These are phyloP conservation scores for Epizoanthus scotinus DNA, from an alignment of 92 coral and sea anemone species.

Conservation along the genomic window DNA sequence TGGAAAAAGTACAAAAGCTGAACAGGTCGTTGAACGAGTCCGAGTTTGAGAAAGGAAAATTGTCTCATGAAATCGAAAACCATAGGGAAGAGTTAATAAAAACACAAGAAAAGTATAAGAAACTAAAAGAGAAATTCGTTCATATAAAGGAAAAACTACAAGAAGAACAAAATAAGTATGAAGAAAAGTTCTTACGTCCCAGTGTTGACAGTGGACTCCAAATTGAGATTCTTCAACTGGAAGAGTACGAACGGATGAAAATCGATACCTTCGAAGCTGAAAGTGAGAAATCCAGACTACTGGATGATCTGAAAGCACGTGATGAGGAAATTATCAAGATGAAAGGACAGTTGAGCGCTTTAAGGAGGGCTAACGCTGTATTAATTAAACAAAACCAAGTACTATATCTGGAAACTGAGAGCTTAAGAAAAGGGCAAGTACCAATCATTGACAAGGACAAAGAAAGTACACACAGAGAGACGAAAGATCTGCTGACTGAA, in stretches of 20 bases:
- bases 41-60: slow-evolving; percentile 76
- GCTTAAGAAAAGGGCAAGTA: slow-evolving; percentile 55
- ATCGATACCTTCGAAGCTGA: slow-evolving; percentile 65
- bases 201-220: slow-evolving; percentile 86
- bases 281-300: slow-evolving; percentile 64
- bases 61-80: slow-evolving; percentile 63
- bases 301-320: slow-evolving; percentile 63
- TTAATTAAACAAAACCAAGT: slow-evolving; percentile 92
- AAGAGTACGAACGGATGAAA: slow-evolving; percentile 70
- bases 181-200: slow-evolving; percentile 76
- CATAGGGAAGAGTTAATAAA: slow-evolving; percentile 67
- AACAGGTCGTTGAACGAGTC: slow-evolving; percentile 76
- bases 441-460: slow-evolving; percentile 51
- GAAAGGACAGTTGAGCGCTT: slow-evolving; percentile 79
- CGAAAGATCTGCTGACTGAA: slow-evolving; percentile 65
- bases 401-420: slow-evolving; percentile 89
- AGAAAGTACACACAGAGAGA: slow-evolving; percentile 63
- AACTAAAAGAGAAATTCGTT: slow-evolving; percentile 73
- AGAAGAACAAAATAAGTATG: slow-evolving; percentile 72
- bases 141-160: slow-evolving; percentile 68
- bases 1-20: slow-evolving; percentile 73
- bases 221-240: slow-evolving; percentile 67
- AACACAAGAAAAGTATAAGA: slow-evolving; percentile 74
- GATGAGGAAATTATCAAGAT: slow-evolving; percentile 66
- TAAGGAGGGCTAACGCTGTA: slow-evolving; percentile 86